Evolutionary conservation across 2,113 vertebrate genomes (phyloP).

Genomic region (Turnix velox): DNA sequence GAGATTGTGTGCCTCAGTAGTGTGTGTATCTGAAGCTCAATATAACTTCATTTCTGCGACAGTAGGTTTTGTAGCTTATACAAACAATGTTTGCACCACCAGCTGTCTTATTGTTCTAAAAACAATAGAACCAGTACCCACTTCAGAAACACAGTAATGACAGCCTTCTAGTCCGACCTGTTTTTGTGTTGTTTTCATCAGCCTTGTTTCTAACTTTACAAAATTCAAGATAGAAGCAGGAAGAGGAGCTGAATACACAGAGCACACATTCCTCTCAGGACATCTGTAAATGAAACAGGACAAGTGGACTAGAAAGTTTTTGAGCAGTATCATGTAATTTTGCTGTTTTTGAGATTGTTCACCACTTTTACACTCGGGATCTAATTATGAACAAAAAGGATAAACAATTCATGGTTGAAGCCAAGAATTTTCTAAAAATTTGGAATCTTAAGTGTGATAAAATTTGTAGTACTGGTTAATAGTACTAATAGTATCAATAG

Average conservation of each 20-base stretch:
- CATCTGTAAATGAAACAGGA: not conserved
- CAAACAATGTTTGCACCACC: not conserved
- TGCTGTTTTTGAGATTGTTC: not conserved
- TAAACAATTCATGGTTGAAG: not conserved
- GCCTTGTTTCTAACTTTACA: not conserved
- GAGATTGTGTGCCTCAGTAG: not conserved
- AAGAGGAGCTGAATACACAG: not conserved
- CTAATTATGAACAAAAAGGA: not conserved
- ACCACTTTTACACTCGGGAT: not conserved
- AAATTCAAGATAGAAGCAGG: not conserved
- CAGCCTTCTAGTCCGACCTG: not conserved
- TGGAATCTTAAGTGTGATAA: not conserved
- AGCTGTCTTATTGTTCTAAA: not conserved
- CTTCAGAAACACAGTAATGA: not conserved
- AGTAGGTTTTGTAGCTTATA: not conserved
- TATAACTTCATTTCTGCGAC: not conserved
- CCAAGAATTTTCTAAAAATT: not conserved
- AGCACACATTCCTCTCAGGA: not conserved
- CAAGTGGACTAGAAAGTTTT: not conserved
- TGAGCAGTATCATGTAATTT: not conserved
- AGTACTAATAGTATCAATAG: no score
- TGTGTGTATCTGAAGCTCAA: not conserved
- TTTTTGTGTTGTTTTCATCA: fast-evolving
- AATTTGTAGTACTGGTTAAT: not conserved
- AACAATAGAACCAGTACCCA: not conserved